Base-by-base conservation (phyloP, 1,140 invertebrate genomes). In the Bactericera cockerelli region DNA sequence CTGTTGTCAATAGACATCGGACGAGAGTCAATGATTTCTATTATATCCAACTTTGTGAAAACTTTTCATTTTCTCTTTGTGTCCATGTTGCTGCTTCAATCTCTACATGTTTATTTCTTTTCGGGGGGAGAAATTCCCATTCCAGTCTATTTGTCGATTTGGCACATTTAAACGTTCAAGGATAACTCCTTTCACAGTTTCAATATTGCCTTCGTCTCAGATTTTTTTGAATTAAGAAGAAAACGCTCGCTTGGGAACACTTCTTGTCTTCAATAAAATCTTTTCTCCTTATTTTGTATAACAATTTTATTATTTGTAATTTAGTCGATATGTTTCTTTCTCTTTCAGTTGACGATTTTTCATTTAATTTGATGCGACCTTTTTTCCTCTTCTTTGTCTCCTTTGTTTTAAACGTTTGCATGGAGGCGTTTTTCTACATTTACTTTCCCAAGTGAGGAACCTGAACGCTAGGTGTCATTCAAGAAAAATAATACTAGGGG, bases 1-100 rank as follows among this genome's bases (percentile, higher is more conserved):
- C 42, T 49, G 42, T 49, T 49, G 8, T 49, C n/a, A 49, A 49
- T 49, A 10, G 42, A 49, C 42, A 49, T 49, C 22, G 42, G 42
- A 49, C 42, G n/a, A 19, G 42, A 49, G 42, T 49, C n/a, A 49
- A 49, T 49, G 19, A 49, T 49, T 49, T 49, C 42, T 49, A 49
- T 49, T 49, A 49, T 49, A 6, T 49, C 22, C 22, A 31, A 31
- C 28, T 31, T 31, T 31, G 28, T 31, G 28, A 31, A 31, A 31
- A 31, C 28, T 31, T 31, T 31, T 31, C 28, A 31, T 31, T 31
- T 31, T 31, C 28, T 31, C 28, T 31, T 31, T 31, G 13, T 6
- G 28, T 31, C 28, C 4, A 6, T 31, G 28, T 31, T 31, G 4
- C 28, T 31, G 4, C 28, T 31, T 31, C 28, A 31, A 6, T 4